These are phyloP conservation scores for Brotula barbata DNA, from an alignment of 2,797 vertebrate species.

Conservation along the genomic window DNA sequence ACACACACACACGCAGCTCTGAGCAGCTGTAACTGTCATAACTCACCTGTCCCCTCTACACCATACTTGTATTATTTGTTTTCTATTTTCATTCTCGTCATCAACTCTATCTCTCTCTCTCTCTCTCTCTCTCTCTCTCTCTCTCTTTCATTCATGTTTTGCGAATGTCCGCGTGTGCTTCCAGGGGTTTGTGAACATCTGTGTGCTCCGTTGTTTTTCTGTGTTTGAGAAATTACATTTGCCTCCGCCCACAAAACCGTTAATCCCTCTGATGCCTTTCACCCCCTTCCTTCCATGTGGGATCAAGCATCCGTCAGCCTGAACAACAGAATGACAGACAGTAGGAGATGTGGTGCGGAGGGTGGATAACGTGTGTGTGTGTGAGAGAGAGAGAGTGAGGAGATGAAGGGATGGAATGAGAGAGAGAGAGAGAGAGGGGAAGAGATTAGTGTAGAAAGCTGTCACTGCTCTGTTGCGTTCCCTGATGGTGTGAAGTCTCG, in stretches of 20 bases:
- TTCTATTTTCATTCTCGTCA: no score
- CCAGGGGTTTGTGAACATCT: conserved; percentile 31
- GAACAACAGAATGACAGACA: conserved; percentile 61
- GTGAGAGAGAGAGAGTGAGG: conserved; percentile 29
- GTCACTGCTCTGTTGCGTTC: conserved; percentile 50
- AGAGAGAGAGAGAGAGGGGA: conserved; percentile 55
- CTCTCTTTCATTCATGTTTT: conserved; percentile 6
- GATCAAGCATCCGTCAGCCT: conserved; percentile 67
- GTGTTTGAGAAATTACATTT: conserved; percentile 86
- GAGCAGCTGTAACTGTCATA: conserved; percentile 56
- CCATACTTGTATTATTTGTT: neutral
- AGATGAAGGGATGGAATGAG: conserved; percentile 54
- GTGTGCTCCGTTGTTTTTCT: conserved; percentile 73
- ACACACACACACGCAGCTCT: neutral
- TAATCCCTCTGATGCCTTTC: conserved; percentile 88
- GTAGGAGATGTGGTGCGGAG: conserved; percentile 57
- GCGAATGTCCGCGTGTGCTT: conserved; percentile 10
- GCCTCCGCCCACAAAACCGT: conserved; percentile 87
- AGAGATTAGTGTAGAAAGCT: conserved; percentile 58
- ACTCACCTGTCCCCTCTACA: conserved; percentile 7
- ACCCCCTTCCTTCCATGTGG: conserved; percentile 37
- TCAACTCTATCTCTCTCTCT: neutral
- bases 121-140: conserved; percentile 12
- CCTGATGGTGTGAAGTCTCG: conserved; percentile 33
- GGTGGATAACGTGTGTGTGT: conserved; percentile 4